Conservation (phyloP, 2,113 vertebrate genomes). For the Onychorhynchus coronatus region DNA sequence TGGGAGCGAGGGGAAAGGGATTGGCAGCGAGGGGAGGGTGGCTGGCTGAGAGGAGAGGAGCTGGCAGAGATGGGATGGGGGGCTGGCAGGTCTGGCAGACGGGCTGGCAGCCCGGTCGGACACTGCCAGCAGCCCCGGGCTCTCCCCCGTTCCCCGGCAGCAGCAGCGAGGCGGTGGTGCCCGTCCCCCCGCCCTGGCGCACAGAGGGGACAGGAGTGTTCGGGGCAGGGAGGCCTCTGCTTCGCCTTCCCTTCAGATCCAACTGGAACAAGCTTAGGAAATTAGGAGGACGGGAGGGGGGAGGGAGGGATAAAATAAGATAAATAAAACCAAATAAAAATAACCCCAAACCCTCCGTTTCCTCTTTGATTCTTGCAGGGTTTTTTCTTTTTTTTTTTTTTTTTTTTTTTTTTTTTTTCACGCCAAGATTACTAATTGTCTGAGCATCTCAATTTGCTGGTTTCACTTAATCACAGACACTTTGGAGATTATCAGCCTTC, state of each 20-base stretch:
- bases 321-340: conserved; percentile 34
- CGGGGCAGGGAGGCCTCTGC: neutral
- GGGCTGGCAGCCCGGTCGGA: neutral
- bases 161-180: accelerated
- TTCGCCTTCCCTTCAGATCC: neutral
- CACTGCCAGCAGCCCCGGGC: neutral
- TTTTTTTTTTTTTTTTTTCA: no score
- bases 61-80: neutral
- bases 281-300: neutral
- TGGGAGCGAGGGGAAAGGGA: neutral
- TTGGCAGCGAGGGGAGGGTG: neutral
- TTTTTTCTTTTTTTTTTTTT: neutral
- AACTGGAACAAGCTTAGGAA: neutral
- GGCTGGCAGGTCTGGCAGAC: neutral
- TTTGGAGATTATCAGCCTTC: conserved; percentile 68
- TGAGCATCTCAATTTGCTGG: conserved; percentile 68
- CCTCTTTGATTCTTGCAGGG: conserved; percentile 30
- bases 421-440: conserved; percentile 66
- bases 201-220: accelerated
- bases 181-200: accelerated
- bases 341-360: neutral
- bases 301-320: neutral
- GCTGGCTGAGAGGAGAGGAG: neutral
- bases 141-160: accelerated
- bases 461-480: conserved; percentile 68